Conservation (phyloP, 2,888 invertebrate species). For the Drosophila anceps region DNA sequence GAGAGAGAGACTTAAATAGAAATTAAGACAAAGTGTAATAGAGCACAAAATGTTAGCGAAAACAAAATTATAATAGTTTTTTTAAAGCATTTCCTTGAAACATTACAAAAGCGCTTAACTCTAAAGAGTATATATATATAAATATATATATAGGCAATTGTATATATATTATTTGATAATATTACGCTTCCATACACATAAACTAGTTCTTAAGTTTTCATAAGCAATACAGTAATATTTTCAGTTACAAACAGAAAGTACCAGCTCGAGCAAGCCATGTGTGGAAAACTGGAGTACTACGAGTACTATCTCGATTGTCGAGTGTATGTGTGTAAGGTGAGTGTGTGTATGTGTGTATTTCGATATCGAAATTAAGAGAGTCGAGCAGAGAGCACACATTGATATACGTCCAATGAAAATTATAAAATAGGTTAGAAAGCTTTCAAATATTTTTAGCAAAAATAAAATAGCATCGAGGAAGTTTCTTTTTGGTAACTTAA, state of each 20-base stretch:
- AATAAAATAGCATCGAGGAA: neutral
- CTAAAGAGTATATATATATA: slow-evolving; percentile 35
- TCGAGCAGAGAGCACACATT: slow-evolving; percentile 55
- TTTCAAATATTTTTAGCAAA: slow-evolving; percentile 25
- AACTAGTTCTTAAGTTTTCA: slow-evolving; percentile 39
- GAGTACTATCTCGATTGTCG: slow-evolving; percentile 25
- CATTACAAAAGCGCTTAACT: slow-evolving; percentile 73
- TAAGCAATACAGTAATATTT: slow-evolving; percentile 66
- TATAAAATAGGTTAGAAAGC: slow-evolving; percentile 11
- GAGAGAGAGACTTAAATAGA: slow-evolving; percentile 5
- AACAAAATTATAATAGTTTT: slow-evolving; percentile 12
- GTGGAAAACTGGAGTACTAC: slow-evolving; percentile 32
- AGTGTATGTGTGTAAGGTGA: slow-evolving; percentile 14
- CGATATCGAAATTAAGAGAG: slow-evolving; percentile 17
- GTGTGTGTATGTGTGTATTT: slow-evolving; percentile 31
- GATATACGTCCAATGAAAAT: slow-evolving; percentile 35
- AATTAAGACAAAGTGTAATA: slow-evolving; percentile 31
- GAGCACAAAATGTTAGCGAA: slow-evolving; percentile 48
- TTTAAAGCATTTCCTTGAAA: slow-evolving; percentile 60
- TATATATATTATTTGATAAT: slow-evolving; percentile 29
- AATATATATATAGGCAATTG: slow-evolving; percentile 31
- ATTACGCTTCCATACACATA: slow-evolving; percentile 50
- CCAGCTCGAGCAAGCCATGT: slow-evolving; percentile 45
- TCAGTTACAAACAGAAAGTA: slow-evolving; percentile 41
- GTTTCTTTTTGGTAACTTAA: slow-evolving; percentile 4